Base-by-base conservation (phyloP, 2,797 vertebrate genomes). In the Coilia nasus region DNA sequence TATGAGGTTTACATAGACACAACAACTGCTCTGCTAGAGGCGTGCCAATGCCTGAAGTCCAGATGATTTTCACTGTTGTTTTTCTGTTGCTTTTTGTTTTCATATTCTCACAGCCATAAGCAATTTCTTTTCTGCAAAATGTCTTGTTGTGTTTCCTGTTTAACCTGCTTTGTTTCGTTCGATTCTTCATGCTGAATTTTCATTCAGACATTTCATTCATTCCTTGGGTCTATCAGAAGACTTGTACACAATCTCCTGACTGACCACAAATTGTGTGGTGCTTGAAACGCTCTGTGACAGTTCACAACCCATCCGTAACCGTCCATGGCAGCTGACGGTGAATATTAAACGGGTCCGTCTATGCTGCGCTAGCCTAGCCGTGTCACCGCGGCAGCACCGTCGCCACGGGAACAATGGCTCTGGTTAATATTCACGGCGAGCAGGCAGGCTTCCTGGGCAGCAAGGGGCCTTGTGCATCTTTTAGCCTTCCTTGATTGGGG, bases 391-490 rank as follows among this genome's bases (percentile, higher is more conserved):
- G 50, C 64, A 71, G 86, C 78, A 54, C 87, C 56, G 60, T 91
- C 87, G 86, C 83, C 88, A 88, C 54, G 67, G 81, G 87, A 91
- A 90, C 88, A 88, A 90, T 90, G 82, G 28, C 54, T 59, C 78
- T 89, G 80, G 87, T 93, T 92, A 90, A 91, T 90, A 89, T 92
- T 90, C 86, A 91, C 88, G 85, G 87, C 90, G 75, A 88, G 84
- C 85, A 85, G 84, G 84, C 85, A 85, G 84, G 89, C 85, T 89
- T 86, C 67, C 23, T 14, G 7, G 82, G 57, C 17, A 62, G 81
- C 83, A 67, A 83, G 75, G 88, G 83, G 41, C 57, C 41, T 46
- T 35, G 31, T 87, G 83, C 87, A 88, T 88, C 86, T 75, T 75
- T 75, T 75, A 81, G 86, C 85, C 88, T 85, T 81, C 87, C 87